Base-by-base conservation (phyloP, 1,140 invertebrate species). In the Drosophila miranda region DNA sequence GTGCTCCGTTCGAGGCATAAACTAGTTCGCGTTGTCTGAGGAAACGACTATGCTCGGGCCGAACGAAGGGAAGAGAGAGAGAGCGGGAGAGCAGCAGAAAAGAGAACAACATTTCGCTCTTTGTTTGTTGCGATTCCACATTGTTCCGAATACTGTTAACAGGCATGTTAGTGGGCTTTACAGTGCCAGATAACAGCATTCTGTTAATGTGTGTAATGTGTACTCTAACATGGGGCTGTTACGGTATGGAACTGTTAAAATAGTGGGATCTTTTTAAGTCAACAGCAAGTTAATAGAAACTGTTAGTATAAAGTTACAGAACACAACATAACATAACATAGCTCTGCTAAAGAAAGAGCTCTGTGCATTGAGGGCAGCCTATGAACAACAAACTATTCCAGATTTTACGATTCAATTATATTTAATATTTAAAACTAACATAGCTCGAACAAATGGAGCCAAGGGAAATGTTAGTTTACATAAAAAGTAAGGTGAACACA, bases 21-120 rank as follows among this genome's bases (percentile, higher is more conserved):
- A 81, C 74, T 51, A 49, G 57, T 87, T 86, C 77, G 70, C 61
- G 63, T 81, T 86, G 81, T 86, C 77, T 75, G 58, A 86, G 81
- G 81, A 78, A 75, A 42, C 23, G 77, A 60, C 46, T 55, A 13
- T 55, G 11, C 13, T 42, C 13, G 19, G 2, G 9, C 19, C n/a
- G 23, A n/a, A 19, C 48, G 52, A 53, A 45, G 21, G 42, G 13
- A 1, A 21, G 14, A 60, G 34, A 48, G 34, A 48, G 34, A 45
- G 21, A 43, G 45, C 16, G 16, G 45, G 28, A 45, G 11, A 13
- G 2, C 26, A 30, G n/a, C 14, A 9, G 59, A 42, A 28, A 30
- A 52, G 59, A 69, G 53, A 51, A 45, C 6, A 6, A 30, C 6
- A 38, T 23, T 11, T 26, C 23, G 28, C 28, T 30, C 50, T 55